phyloP scores from a whole-genome alignment of 1,140 invertebrate species.

The Polyergus mexicanus region DNA sequence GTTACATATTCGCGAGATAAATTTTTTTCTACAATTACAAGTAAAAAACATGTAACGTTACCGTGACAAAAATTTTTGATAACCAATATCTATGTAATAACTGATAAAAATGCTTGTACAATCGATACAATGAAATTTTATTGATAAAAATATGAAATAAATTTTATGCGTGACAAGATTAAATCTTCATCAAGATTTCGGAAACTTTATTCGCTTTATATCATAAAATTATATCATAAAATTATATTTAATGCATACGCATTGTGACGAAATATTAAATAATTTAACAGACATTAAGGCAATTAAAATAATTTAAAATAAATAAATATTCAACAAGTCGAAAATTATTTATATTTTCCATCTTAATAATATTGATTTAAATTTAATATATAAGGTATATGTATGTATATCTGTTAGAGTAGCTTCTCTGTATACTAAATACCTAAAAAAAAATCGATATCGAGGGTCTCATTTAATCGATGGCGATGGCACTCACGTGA shows the following conservation, averaged over 20 bases:
- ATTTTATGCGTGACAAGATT: background rate
- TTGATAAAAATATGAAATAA: background rate
- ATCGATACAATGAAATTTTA: background rate
- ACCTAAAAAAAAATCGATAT: slow-evolving; percentile 24
- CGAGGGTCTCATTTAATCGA: slow-evolving; percentile 50
- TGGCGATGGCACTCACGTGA: slow-evolving; percentile 50
- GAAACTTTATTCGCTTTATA: background rate
- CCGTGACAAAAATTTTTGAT: background rate
- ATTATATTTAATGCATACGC: background rate
- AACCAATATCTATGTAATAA: background rate
- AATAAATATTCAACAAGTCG: background rate
- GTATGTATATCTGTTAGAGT: background rate
- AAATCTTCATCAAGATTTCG: background rate
- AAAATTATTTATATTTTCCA: background rate
- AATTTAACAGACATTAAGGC: background rate
- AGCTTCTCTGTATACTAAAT: background rate
- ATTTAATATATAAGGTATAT: background rate
- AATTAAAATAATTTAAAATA: background rate
- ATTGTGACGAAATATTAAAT: background rate
- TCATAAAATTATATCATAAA: too few relatives aligned
- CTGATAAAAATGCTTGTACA: slow-evolving; percentile 28
- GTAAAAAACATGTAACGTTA: background rate
- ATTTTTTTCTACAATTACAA: background rate
- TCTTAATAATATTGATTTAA: background rate
- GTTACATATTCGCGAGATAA: slow-evolving; percentile 7